A percentile compares a stretch with the other conserved stretches of the same genome.
Evolutionary conservation across 2,113 vertebrate species (phyloP).

Genomic region (Proterorhinus semilunaris): DNA sequence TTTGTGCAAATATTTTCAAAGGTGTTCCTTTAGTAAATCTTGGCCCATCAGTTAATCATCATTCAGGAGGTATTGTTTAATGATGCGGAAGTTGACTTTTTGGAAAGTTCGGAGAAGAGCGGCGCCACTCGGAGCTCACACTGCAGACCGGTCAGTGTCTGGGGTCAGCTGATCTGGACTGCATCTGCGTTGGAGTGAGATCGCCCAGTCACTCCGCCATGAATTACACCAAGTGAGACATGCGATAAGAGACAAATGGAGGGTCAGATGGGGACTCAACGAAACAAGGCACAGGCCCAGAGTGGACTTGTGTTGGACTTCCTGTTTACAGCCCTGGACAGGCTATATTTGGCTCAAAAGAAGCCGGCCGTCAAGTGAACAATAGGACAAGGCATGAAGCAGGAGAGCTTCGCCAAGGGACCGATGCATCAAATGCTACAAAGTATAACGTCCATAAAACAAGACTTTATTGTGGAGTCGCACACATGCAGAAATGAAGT

Average conservation of each 20-base stretch:
- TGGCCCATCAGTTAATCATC: slow-evolving; percentile 27
- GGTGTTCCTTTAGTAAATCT: slow-evolving; percentile 26
- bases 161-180: slow-evolving; percentile 24
- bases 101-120: slow-evolving; percentile 1
- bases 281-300: slow-evolving; percentile 12
- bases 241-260: slow-evolving; percentile 23
- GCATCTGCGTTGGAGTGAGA: slow-evolving; percentile 6
- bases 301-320: slow-evolving; percentile 57
- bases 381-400: slow-evolving; percentile 34
- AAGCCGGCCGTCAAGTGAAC: slow-evolving; percentile 45
- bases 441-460: neutral
- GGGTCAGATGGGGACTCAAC: slow-evolving; percentile 31
- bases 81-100: slow-evolving; percentile 23
- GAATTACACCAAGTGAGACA: slow-evolving; percentile 20
- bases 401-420: neutral
- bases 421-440: neutral
- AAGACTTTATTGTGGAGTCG: neutral
- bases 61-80: slow-evolving; percentile 19
- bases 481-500: too few species aligned
- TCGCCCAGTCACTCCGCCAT: neutral
- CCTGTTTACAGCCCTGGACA: slow-evolving; percentile 73
- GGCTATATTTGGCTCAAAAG: slow-evolving; percentile 53
- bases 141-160: slow-evolving; percentile 9
- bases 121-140: slow-evolving; percentile 19
- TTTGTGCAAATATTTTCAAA: slow-evolving; percentile 38